A percentile compares a stretch with the other conserved stretches of the same genome.
phyloP scores from a whole-genome alignment of 2,113 vertebrate genomes.

The Recurvirostra avosetta region DNA sequence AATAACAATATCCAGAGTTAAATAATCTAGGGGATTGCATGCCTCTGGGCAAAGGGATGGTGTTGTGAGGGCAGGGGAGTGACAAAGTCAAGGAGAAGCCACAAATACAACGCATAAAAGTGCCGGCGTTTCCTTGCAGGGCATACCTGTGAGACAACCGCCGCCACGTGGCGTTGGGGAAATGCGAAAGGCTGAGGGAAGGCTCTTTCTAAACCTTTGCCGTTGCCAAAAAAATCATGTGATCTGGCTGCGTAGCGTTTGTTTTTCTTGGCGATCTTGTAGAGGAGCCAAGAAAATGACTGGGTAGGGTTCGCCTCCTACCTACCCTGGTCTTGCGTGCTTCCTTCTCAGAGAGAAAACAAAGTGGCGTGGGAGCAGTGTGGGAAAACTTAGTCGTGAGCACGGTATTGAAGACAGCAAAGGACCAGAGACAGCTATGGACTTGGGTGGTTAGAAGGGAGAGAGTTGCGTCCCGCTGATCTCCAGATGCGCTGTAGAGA shows the following conservation, averaged over 20 bases:
- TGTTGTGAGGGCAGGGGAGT: neutral
- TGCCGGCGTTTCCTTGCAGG: neutral
- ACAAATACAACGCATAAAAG: neutral
- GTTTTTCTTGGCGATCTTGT: neutral
- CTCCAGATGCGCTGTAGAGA: neutral
- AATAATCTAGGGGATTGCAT: neutral
- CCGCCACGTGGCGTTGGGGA: neutral
- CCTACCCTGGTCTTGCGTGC: neutral
- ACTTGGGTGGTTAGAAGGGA: rapidly evolving
- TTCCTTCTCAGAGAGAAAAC: neutral
- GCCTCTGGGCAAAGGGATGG: neutral
- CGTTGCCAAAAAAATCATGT: neutral
- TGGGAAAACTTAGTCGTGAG: neutral
- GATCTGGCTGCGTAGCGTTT: neutral
- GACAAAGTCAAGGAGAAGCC: neutral
- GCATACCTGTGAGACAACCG: neutral
- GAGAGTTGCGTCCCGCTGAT: neutral
- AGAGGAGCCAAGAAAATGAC: neutral
- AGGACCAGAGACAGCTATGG: neutral
- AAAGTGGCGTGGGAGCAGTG: neutral
- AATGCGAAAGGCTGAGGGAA: neutral
- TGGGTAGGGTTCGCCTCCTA: neutral
- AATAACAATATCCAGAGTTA: neutral
- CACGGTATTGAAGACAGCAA: neutral
- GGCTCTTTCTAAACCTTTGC: neutral